Conservation (phyloP, 2,113 vertebrate species). For the Macquaria ambigua region DNA sequence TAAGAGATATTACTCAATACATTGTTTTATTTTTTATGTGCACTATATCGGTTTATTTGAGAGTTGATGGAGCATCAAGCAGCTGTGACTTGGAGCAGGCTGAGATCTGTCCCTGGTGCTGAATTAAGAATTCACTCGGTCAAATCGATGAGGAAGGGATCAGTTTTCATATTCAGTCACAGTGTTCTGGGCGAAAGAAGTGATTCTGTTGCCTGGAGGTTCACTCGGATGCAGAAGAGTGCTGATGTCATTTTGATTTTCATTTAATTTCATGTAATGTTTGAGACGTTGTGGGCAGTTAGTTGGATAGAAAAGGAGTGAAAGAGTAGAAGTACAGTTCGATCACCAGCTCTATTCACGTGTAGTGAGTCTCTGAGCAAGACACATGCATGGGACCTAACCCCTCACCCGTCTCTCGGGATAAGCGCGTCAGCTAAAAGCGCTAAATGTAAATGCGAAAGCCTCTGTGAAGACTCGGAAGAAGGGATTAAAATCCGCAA, state of each 20-base stretch:
- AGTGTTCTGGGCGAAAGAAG: background rate
- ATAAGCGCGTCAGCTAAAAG: slow-evolving; percentile 70
- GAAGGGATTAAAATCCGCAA: slow-evolving; percentile 72
- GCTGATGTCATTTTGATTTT: background rate
- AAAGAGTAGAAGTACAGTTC: background rate
- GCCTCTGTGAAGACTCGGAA: slow-evolving; percentile 49
- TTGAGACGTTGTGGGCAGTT: background rate
- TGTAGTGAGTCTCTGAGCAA: slow-evolving; percentile 45
- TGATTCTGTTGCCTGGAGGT: background rate
- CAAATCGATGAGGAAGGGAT: slow-evolving; percentile 51
- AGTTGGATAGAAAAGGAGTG: background rate
- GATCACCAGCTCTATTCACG: slow-evolving; percentile 19
- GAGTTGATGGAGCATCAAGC: background rate
- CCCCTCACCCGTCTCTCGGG: slow-evolving; percentile 54
- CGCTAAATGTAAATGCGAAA: slow-evolving; percentile 66
- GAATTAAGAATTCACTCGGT: slow-evolving; percentile 39
- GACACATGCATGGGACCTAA: slow-evolving; percentile 38
- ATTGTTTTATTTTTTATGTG: background rate
- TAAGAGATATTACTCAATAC: background rate
- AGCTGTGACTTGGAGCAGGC: background rate
- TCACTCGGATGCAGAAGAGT: background rate
- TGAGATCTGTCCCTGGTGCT: slow-evolving; percentile 51
- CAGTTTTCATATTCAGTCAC: slow-evolving; percentile 44
- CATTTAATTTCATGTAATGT: background rate
- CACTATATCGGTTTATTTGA: background rate